Conservation (phyloP, 2,113 vertebrate species). For the Cnemophilus loriae region DNA sequence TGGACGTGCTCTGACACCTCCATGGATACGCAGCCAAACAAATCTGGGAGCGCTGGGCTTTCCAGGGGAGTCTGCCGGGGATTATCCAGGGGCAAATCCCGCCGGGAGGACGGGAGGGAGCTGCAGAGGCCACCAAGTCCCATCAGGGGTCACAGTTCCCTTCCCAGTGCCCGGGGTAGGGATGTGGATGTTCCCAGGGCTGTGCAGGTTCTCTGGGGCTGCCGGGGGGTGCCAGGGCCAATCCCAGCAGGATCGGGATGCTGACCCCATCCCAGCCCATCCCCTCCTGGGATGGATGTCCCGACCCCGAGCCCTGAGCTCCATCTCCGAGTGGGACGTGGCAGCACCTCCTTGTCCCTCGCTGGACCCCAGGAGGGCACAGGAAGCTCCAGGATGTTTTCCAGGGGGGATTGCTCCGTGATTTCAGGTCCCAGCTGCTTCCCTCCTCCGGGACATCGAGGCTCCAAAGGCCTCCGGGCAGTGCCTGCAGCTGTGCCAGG, state of each 20-base stretch:
- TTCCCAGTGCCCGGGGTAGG: fast-evolving
- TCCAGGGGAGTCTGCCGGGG: neutral
- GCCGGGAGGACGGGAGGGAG: neutral
- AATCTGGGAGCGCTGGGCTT: neutral
- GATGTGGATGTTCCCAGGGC: neutral
- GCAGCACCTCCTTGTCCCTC: neutral
- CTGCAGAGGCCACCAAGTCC: neutral
- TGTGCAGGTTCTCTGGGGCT: neutral
- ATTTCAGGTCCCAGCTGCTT: neutral
- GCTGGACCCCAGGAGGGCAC: fast-evolving
- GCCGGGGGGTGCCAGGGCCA: neutral
- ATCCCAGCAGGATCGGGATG: neutral
- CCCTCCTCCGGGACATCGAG: neutral
- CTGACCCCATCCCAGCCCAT: neutral
- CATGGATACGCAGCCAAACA: neutral
- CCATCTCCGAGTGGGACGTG: fast-evolving
- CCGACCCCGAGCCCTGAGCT: neutral
- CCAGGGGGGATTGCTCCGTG: neutral
- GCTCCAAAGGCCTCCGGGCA: neutral
- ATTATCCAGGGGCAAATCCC: neutral
- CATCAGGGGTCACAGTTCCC: neutral
- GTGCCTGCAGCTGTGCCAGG: neutral
- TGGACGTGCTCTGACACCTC: neutral
- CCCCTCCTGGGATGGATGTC: neutral
- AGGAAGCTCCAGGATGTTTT: neutral